Conservation (phyloP, 2,888 invertebrate species). For the Drepana falcataria region DNA sequence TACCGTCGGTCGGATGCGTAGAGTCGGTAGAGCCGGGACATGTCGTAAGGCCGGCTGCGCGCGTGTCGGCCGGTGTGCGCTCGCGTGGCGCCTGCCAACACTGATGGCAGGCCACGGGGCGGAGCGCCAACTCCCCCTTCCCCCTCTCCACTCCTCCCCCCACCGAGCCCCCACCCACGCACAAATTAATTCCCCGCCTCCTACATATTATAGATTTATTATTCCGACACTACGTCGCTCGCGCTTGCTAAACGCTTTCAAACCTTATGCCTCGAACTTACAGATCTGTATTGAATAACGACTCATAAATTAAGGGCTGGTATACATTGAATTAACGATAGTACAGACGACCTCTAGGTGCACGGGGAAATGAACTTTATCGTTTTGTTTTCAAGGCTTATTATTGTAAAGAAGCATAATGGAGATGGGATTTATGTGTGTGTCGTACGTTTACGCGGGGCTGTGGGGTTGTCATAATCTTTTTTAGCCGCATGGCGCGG, state of each 20-base stretch:
- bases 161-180: slow-evolving; percentile 42
- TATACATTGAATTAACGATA: slow-evolving; percentile 71
- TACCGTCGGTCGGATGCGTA: slow-evolving; percentile 14
- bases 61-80: slow-evolving; percentile 23
- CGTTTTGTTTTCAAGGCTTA: slow-evolving; percentile 31
- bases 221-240: slow-evolving; percentile 56
- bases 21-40: slow-evolving; percentile 23
- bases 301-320: slow-evolving; percentile 68
- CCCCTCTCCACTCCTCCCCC: not conserved
- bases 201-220: slow-evolving; percentile 79
- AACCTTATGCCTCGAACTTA: slow-evolving; percentile 66
- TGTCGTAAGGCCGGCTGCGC: slow-evolving; percentile 20
- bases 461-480: slow-evolving; percentile 73
- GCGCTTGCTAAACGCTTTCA: slow-evolving; percentile 62
- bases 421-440: slow-evolving; percentile 60
- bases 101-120: slow-evolving; percentile 72
- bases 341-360: slow-evolving; percentile 40
- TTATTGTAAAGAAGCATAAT: slow-evolving; percentile 29
- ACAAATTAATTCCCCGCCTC: slow-evolving; percentile 74
- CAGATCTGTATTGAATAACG: slow-evolving; percentile 67
- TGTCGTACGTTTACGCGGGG: slow-evolving; percentile 53
- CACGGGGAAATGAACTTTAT: slow-evolving; percentile 49
- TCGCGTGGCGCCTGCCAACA: slow-evolving; percentile 47
- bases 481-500: slow-evolving; percentile 71
- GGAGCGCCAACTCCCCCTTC: slow-evolving; percentile 50